Conservation (phyloP, 1,140 invertebrate genomes). For the Hydropsyche tenuis region DNA sequence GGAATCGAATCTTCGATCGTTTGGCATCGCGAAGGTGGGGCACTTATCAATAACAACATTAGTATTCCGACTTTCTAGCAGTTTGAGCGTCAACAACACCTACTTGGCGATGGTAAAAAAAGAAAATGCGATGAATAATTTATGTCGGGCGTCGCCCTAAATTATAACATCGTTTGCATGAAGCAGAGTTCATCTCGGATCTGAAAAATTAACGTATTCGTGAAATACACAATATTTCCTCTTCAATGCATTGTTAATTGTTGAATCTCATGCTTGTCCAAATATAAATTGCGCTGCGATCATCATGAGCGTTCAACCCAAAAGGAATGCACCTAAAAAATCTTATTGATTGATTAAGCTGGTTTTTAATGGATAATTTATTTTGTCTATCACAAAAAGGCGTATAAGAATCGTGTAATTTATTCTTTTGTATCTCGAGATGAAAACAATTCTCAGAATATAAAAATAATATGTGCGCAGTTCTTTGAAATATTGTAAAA, state of each 20-base stretch:
- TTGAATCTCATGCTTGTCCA: too few relatives aligned
- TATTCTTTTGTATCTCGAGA: background rate
- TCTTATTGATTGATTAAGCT: constrained; percentile 7
- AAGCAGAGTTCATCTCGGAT: background rate
- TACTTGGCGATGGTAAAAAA: constrained; percentile 28
- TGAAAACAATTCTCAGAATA: constrained; percentile 20
- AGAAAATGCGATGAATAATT: constrained; percentile 37
- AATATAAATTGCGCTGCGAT: too few relatives aligned
- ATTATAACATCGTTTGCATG: constrained; percentile 35
- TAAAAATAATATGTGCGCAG: constrained; percentile 5
- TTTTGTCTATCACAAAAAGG: background rate
- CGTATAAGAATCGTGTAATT: background rate
- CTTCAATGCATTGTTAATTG: too few relatives aligned
- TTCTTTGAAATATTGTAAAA: background rate
- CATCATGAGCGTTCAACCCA: too few relatives aligned
- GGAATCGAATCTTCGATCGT: constrained; percentile 23
- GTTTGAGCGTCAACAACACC: constrained; percentile 27
- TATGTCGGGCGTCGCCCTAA: constrained; percentile 31
- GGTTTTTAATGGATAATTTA: background rate
- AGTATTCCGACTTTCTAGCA: constrained; percentile 37
- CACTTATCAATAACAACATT: constrained; percentile 37
- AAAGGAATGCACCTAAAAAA: background rate
- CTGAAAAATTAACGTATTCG: too few relatives aligned
- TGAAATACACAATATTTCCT: too few relatives aligned
- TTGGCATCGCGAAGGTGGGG: constrained; percentile 30